Evolutionary conservation across 2,888 invertebrate genomes (phyloP).

Genomic region (Muscina levida): DNA sequence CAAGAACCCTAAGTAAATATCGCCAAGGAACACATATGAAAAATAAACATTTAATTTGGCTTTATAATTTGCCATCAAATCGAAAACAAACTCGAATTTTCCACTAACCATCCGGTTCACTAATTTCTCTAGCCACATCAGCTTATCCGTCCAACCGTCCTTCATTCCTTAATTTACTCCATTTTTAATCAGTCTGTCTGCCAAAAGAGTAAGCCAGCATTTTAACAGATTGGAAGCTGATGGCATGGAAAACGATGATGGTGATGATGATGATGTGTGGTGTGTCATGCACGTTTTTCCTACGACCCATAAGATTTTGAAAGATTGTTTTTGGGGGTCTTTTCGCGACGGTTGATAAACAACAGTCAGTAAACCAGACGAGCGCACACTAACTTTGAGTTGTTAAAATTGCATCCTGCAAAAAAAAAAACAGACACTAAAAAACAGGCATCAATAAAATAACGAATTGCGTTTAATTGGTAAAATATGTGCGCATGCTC

Average conservation of each 20-base stretch:
- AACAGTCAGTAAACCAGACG: background rate
- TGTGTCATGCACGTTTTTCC: constrained; percentile 46
- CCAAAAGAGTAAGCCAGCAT: background rate
- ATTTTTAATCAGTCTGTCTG: constrained; percentile 57
- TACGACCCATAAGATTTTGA: constrained; percentile 51
- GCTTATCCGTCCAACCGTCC: too few relatives aligned
- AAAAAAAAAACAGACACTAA: background rate
- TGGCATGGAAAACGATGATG: background rate
- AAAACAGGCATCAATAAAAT: constrained; percentile 23
- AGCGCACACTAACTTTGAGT: background rate
- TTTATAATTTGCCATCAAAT: too few relatives aligned
- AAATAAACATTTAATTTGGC: too few relatives aligned
- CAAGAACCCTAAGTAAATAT: too few relatives aligned
- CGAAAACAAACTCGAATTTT: too few relatives aligned
- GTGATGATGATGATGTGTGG: constrained; percentile 46
- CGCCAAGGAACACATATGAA: too few relatives aligned
- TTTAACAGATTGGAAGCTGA: constrained; percentile 56
- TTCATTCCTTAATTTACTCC: too few relatives aligned
- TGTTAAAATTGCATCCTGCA: background rate
- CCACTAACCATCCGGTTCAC: too few relatives aligned
- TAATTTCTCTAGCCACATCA: too few relatives aligned
- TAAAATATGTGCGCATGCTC: constrained; percentile 58
- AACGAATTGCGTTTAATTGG: constrained; percentile 44
- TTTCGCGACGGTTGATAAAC: too few relatives aligned
- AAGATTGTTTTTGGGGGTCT: constrained; percentile 41